Conservation (phyloP, 2,797 vertebrate species). For the Myotis daubentonii region DNA sequence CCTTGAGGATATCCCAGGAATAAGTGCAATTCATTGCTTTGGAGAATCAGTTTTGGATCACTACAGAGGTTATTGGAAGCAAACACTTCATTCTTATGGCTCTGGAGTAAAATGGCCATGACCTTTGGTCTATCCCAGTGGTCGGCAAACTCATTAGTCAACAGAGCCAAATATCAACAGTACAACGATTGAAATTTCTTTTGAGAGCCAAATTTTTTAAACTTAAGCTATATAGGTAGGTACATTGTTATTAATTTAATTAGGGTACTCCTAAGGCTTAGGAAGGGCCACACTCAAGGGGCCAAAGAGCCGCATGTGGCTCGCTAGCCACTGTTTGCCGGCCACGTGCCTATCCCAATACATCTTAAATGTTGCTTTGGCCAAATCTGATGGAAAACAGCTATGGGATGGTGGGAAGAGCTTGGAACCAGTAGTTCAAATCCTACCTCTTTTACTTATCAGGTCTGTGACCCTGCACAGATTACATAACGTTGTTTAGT, state of each 20-base stretch:
- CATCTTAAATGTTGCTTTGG: neutral
- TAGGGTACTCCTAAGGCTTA: no score
- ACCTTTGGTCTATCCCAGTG: neutral
- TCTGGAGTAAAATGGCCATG: neutral
- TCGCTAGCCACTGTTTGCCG: no score
- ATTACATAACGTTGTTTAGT: neutral
- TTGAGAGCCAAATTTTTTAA: no score
- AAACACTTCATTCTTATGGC: neutral
- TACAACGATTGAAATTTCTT: no score
- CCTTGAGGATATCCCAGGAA: neutral
- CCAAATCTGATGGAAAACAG: neutral
- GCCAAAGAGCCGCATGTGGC: no score
- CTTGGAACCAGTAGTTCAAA: neutral
- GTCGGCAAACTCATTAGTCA: no score
- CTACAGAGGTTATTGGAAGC: neutral
- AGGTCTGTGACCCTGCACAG: neutral
- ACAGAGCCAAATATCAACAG: no score
- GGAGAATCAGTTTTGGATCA: neutral
- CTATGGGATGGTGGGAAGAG: neutral
- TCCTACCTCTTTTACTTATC: neutral
- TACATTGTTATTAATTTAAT: no score
- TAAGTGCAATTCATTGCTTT: neutral
- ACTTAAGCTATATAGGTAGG: no score
- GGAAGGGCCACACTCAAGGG: no score
- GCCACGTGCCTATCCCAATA: neutral